Percentiles rank a stretch among this genome's conserved stretches.
Evolutionary conservation across 2,113 vertebrate genomes (phyloP).

Genomic region (Hiodon tergisus): DNA sequence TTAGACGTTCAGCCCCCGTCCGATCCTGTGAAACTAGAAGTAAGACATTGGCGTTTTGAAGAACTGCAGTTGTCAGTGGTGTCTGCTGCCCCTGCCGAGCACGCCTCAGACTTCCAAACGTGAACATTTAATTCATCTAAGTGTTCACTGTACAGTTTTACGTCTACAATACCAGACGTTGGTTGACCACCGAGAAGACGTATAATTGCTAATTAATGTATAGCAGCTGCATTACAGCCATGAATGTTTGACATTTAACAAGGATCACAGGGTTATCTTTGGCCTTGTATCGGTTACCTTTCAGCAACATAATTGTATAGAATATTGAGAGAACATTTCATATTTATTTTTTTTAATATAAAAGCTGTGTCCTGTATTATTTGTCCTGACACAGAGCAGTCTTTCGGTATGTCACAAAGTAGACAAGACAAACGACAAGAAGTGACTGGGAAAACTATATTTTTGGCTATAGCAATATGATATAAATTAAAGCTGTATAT

Average conservation of each 20-base stretch:
- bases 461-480: neutral
- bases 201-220: conserved; percentile 46
- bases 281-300: neutral
- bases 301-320: no score
- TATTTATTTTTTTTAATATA: conserved; percentile 44
- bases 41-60: conserved; percentile 19
- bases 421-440: neutral
- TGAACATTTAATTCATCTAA: no score
- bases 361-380: no score
- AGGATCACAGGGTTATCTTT: conserved; percentile 42
- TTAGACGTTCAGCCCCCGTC: conserved; percentile 18
- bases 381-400: no score
- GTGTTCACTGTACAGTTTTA: neutral
- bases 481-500: neutral
- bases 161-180: conserved; percentile 16
- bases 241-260: conserved; percentile 39
- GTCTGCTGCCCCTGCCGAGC: neutral
- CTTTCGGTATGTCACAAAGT: no score
- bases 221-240: conserved; percentile 45
- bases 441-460: neutral
- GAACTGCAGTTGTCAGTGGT: conserved; percentile 19
- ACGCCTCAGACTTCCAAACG: no score
- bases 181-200: conserved; percentile 36
- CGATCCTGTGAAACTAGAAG: conserved; percentile 22
- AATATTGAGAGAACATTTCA: conserved; percentile 11